phyloP scores from a whole-genome alignment of 2,797 vertebrate species.

The Schizothorax lantsangensis region DNA sequence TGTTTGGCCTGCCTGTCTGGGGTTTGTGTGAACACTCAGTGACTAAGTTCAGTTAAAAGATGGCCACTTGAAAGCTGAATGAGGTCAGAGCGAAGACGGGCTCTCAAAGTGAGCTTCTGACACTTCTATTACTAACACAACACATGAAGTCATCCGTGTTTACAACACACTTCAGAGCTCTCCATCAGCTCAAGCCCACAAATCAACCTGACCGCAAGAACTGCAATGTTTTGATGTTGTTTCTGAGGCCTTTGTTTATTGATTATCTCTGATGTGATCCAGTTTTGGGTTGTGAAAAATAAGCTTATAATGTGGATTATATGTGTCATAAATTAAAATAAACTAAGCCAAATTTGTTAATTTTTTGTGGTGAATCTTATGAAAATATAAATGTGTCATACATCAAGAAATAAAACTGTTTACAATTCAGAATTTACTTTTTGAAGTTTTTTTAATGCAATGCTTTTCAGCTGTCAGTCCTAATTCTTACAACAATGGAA shows the following conservation, averaged over 20 bases:
- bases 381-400: not conserved
- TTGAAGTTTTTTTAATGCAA: not conserved
- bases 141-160: conserved; percentile 45
- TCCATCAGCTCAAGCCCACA: not conserved
- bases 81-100: conserved; percentile 73
- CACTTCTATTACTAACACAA: conserved; percentile 46
- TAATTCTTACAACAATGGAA: conserved; percentile 33
- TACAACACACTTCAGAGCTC: conserved; percentile 46
- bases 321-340: conserved; percentile 18
- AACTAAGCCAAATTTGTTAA: not conserved
- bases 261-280: conserved; percentile 32
- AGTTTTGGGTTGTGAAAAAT: not conserved
- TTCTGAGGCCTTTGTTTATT: conserved; percentile 27
- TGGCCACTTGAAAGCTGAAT: conserved; percentile 75
- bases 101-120: conserved; percentile 67
- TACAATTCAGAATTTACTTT: not conserved
- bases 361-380: not conserved
- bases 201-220: conserved; percentile 25
- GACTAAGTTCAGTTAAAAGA: conserved; percentile 62
- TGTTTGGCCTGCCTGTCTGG: conserved; percentile 12
- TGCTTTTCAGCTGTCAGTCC: conserved; percentile 3
- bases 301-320: not conserved
- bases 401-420: not conserved
- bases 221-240: conserved; percentile 15
- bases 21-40: conserved; percentile 10